Percentiles rank a stretch among this genome's conserved stretches.
phyloP scores from a whole-genome alignment of 2,113 vertebrate species.

The Aepyceros melampus region DNA sequence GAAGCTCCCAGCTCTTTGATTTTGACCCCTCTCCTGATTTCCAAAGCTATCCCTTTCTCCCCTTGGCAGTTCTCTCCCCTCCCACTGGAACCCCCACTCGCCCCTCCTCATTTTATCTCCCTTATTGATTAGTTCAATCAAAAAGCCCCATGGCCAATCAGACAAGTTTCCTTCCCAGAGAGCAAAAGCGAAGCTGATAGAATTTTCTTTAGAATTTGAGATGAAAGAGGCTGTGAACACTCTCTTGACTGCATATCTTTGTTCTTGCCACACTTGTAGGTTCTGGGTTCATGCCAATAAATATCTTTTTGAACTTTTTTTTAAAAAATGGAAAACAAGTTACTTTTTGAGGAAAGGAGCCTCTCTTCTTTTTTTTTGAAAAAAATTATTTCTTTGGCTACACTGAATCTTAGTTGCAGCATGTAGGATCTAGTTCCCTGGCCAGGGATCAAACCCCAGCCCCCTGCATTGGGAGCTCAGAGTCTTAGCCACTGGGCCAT shows the following conservation, averaged over 20 bases:
- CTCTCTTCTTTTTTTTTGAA: neutral
- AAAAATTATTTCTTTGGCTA: neutral
- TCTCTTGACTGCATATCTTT: neutral
- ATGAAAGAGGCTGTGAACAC: neutral
- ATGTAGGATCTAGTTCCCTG: neutral
- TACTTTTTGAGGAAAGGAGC: neutral
- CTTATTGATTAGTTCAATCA: neutral
- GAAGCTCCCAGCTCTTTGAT: neutral
- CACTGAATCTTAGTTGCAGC: neutral
- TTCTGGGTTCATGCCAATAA: neutral
- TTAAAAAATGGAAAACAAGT: neutral
- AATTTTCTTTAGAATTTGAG: neutral
- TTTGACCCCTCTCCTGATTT: neutral
- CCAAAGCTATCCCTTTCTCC: neutral
- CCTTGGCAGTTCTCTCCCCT: neutral
- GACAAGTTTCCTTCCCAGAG: neutral
- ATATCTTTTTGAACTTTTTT: neutral
- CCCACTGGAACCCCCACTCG: neutral
- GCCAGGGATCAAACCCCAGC: neutral
- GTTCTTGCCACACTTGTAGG: neutral
- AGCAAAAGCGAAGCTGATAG: neutral
- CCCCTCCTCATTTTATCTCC: neutral
- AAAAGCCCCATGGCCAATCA: neutral
- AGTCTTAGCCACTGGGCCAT: neutral
- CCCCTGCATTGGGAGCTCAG: neutral